Conservation (phyloP, 2,797 vertebrate genomes). For the Gymnoscopelus microlampas region DNA sequence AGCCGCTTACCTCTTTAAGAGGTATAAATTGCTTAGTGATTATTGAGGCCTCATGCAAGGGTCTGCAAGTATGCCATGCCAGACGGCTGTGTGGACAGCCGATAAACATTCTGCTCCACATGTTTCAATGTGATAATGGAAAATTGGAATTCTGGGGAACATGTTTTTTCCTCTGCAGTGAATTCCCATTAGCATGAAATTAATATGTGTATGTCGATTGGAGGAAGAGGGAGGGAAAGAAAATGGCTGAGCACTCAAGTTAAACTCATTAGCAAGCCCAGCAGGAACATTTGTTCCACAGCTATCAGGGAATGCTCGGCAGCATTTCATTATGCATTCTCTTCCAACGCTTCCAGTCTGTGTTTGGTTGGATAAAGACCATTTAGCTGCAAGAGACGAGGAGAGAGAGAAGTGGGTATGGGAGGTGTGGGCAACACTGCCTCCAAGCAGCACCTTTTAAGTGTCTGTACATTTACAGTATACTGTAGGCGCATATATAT, state of each 20-base stretch:
- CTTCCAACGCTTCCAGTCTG: conserved; percentile 47
- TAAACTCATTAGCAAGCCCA: conserved; percentile 76
- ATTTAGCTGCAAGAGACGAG: conserved; percentile 48
- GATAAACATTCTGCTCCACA: conserved; percentile 27
- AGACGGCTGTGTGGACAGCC: conserved; percentile 21
- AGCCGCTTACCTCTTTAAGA: conserved; percentile 49
- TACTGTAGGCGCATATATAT: too few species aligned
- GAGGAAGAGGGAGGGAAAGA: conserved; percentile 25
- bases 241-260: conserved; percentile 70
- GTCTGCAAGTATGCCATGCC: conserved; percentile 12
- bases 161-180: conserved; percentile 37
- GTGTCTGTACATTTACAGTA: conserved; percentile 20
- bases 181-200: conserved; percentile 75
- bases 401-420: conserved; percentile 9
- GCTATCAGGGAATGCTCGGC: conserved; percentile 61
- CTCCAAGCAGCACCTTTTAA: conserved; percentile 36
- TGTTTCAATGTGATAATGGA: conserved; percentile 49
- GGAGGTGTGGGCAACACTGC: conserved; percentile 25
- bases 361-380: conserved; percentile 66
- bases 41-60: conserved; percentile 22
- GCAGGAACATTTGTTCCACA: conserved; percentile 67
- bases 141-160: conserved; percentile 42
- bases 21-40: conserved; percentile 57
- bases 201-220: conserved; percentile 57
- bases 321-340: conserved; percentile 69